Evolutionary conservation across 2,888 invertebrate species (phyloP).

Genomic region (Nephrotoma flavescens): DNA sequence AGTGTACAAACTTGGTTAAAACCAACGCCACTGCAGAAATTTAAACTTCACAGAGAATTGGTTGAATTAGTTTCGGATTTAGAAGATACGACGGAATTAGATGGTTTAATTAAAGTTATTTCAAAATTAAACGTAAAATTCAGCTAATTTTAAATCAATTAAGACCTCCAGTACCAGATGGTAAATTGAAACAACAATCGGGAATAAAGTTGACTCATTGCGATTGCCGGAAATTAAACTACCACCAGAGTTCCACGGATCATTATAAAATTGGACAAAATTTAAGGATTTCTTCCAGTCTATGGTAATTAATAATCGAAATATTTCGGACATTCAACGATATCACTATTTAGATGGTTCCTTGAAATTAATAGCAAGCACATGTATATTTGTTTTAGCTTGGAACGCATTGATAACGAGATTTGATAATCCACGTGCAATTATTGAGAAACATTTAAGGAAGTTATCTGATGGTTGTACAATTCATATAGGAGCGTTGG

Average conservation of each 20-base stretch:
- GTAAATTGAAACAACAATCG: too few species aligned
- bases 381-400: background rate
- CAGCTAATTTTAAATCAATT: too few species aligned
- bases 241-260: background rate
- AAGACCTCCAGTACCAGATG: too few species aligned
- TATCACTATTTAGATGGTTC: background rate
- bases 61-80: too few species aligned
- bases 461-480: background rate
- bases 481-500: background rate
- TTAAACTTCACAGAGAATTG: too few species aligned
- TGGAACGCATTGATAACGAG: background rate
- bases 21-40: too few species aligned
- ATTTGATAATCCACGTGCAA: background rate
- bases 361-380: background rate
- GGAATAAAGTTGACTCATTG: background rate
- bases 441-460: background rate
- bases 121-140: too few species aligned
- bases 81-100: too few species aligned
- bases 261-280: background rate
- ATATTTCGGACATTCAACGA: background rate
- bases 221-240: background rate
- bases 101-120: too few species aligned
- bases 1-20: too few species aligned
- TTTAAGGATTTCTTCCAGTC: background rate
- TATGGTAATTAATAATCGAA: background rate